phyloP scores from a whole-genome alignment of 2,888 invertebrate species.

The Cordilura impudica region DNA sequence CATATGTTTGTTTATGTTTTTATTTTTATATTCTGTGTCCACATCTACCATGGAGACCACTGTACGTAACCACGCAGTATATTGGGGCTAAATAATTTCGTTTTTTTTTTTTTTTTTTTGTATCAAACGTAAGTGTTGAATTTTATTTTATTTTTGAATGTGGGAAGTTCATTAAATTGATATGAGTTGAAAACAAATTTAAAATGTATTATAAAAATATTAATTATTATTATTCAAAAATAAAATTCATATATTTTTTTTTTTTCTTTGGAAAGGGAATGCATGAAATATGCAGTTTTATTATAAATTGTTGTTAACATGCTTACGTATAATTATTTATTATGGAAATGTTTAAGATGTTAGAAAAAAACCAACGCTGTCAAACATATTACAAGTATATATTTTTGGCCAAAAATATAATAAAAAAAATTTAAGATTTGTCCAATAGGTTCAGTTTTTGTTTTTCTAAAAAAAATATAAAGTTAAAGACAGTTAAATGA shows the following conservation, averaged over 20 bases:
- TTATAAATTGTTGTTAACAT: slow-evolving; percentile 31
- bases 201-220: slow-evolving; percentile 4
- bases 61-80: slow-evolving; percentile 77
- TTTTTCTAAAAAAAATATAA: too few relatives aligned
- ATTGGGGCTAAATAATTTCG: slow-evolving; percentile 42
- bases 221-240: neutral
- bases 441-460: too few relatives aligned
- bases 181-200: neutral
- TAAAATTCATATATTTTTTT: too few relatives aligned
- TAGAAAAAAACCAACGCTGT: neutral
- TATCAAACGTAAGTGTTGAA: slow-evolving; percentile 1
- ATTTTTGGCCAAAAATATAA: too few relatives aligned
- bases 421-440: too few relatives aligned
- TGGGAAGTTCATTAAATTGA: neutral
- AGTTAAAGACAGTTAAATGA: too few relatives aligned
- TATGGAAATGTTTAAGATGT: slow-evolving; percentile 49
- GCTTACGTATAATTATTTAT: slow-evolving; percentile 39
- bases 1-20: slow-evolving; percentile 43
- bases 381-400: neutral
- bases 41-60: slow-evolving; percentile 78
- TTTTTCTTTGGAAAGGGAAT: slow-evolving; percentile 21
- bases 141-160: slow-evolving; percentile 35
- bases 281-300: slow-evolving; percentile 32
- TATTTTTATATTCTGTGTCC: slow-evolving; percentile 70
- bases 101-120: slow-evolving; percentile 44